Evolutionary conservation across 2,888 invertebrate species (phyloP), one percentile per base, ranked within the genome.

Genomic region (Harpalus rubripes): DNA sequence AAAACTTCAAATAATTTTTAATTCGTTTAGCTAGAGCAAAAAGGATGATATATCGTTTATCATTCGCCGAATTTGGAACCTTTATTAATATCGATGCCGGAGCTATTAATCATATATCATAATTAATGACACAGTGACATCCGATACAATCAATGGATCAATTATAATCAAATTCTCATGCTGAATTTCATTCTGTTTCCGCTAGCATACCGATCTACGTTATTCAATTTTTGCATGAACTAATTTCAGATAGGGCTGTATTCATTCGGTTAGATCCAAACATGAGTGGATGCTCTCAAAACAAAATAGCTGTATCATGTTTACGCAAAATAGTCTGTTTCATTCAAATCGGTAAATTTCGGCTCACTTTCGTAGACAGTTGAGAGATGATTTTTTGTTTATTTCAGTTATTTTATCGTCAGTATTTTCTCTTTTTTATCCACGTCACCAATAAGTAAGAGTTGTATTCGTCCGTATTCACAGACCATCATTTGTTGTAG

Each of bases 91-190:
- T 74, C 41, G 72, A 18, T 39, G 44, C 41, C 15, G 16, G 15
- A 44, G 72, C 72, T 52, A 74, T 74, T 74, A 74, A 74, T 74
- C 72, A 74, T 44, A 52, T 74, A 74, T 74, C 41, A 74, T 41
- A 74, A 74, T 74, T 74, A 74, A 74, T 44, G 72, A 74, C 72
- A 44, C 41, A 44, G 72, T 74, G 72, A 74, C 72, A 74, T 74
- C 72, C 44, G 72, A 74, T 74, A 74, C 12, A 74, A 74, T 74
- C 72, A 74, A 74, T 74, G 15, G 72, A 74, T 74, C 72, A 74
- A 74, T 74, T 74, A 74, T 44, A 74, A 74, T 74, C 72, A 16
- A 74, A 74, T 74, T 74, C 7, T 44, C n/a, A 74, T 18, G 72
- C 72, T 74, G 44, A 44, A 74, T 74, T 74, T 74, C 15, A 74